Evolutionary conservation across 2,797 vertebrate genomes (phyloP).

Genomic region (Pangasius krempfi): DNA sequence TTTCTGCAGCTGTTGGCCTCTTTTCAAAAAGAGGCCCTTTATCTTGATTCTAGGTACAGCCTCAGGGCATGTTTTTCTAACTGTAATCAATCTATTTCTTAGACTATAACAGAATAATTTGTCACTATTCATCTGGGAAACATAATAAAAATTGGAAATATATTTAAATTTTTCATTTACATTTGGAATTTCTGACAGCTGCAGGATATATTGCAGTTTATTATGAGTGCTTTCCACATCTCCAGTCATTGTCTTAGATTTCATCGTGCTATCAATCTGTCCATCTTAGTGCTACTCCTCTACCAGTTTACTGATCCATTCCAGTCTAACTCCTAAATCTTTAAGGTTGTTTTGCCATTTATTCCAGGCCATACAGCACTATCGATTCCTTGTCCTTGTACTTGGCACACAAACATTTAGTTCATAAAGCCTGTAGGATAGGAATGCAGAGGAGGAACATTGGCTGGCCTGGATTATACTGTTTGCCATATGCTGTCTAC

Average conservation of each 20-base stretch:
- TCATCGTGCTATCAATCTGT: constrained; percentile 13
- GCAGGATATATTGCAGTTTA: constrained; percentile 13
- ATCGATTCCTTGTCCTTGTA: constrained; percentile 59
- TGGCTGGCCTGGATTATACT: constrained; percentile 43
- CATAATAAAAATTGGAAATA: not conserved
- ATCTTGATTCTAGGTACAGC: constrained; percentile 1
- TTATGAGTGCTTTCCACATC: not conserved
- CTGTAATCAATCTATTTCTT: constrained; percentile 19
- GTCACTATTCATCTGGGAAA: constrained; percentile 2
- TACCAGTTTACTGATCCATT: constrained; percentile 18
- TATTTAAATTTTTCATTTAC: not conserved
- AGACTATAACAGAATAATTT: constrained; percentile 28
- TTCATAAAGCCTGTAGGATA: constrained; percentile 49
- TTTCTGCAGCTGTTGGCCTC: not conserved
- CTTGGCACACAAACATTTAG: constrained; percentile 32
- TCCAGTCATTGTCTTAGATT: constrained; percentile 20
- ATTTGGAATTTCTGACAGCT: constrained; percentile 26
- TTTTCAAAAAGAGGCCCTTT: constrained; percentile 4
- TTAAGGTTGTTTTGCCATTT: constrained; percentile 41
- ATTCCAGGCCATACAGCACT: constrained; percentile 37
- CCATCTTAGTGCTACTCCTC: not conserved
- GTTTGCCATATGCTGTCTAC: constrained; percentile 40
- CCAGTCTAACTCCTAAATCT: constrained; percentile 19
- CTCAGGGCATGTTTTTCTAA: not conserved
- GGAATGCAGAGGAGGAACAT: constrained; percentile 37